A percentile compares a stretch with the other conserved stretches of the same genome.
These are phyloP conservation scores for Hyla sarda DNA, from an alignment of 2,113 vertebrate genomes.

Conservation along the genomic window DNA sequence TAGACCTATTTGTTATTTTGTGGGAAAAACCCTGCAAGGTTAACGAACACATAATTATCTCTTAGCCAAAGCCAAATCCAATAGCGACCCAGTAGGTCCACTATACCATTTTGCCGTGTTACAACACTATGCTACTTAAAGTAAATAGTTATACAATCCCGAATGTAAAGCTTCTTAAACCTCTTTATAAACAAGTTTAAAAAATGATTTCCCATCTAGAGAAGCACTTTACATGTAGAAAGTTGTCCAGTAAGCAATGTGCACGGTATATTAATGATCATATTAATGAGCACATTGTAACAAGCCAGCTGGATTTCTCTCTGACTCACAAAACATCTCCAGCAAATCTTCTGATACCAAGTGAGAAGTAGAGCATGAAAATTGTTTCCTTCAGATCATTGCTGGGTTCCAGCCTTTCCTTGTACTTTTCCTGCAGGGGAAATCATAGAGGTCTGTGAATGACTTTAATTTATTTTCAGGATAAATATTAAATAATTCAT, in stretches of 20 bases:
- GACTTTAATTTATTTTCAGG: background rate
- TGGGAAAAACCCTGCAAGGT: no score
- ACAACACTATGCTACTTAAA: no score
- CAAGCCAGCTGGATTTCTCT: slow-evolving; percentile 13
- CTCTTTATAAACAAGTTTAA: background rate
- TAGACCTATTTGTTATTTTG: no score
- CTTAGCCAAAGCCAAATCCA: no score
- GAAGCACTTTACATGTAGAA: background rate
- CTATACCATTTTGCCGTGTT: no score
- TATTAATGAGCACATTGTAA: slow-evolving; percentile 14
- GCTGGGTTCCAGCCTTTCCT: background rate
- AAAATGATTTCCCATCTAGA: background rate
- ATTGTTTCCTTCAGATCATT: slow-evolving; percentile 31
- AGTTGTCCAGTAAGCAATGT: background rate
- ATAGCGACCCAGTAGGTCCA: no score
- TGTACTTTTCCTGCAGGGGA: slow-evolving; percentile 1
- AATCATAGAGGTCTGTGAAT: slow-evolving; percentile 20
- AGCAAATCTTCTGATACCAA: slow-evolving; percentile 30
- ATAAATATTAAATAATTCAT: slow-evolving; percentile 8
- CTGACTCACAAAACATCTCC: slow-evolving; percentile 20
- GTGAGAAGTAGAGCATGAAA: slow-evolving; percentile 55
- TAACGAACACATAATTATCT: no score
- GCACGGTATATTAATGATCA: background rate
- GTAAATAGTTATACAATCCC: no score
- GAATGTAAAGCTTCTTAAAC: background rate